These are phyloP conservation scores for Lycophotia porphyrea DNA, from an alignment of 2,888 invertebrate genomes.

Conservation along the genomic window DNA sequence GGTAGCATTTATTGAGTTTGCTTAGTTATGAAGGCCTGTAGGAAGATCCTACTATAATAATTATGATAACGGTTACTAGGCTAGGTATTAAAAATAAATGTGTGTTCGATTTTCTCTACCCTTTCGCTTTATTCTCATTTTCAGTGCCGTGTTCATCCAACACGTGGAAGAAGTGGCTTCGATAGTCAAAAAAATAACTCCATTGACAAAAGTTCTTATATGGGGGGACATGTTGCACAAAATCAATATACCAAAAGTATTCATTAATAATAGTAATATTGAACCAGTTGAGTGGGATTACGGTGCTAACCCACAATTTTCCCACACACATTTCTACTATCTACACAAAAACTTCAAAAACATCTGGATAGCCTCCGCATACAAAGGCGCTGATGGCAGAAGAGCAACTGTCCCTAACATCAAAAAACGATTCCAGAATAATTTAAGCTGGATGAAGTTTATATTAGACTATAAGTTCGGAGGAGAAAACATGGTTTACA, in stretches of 20 bases:
- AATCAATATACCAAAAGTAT: conserved; percentile 86
- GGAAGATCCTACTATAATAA: not conserved
- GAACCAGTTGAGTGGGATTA: conserved; percentile 94
- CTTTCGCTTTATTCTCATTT: conserved; percentile 51
- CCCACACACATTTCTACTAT: conserved; percentile 74
- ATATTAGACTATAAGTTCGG: conserved; percentile 87
- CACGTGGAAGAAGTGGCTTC: conserved; percentile 90
- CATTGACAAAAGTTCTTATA: conserved; percentile 91
- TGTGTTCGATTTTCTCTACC: not conserved
- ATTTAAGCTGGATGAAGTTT: conserved; percentile 92
- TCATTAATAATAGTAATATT: conserved; percentile 80
- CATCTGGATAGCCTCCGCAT: conserved; percentile 96
- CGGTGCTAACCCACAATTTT: conserved; percentile 70
- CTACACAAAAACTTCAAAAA: conserved; percentile 89
- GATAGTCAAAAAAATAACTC: conserved; percentile 85
- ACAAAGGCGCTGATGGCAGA: conserved; percentile 93
- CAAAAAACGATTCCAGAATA: conserved; percentile 92
- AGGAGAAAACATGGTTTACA: conserved; percentile 68
- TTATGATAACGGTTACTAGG: not conserved
- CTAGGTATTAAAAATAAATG: not conserved
- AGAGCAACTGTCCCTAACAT: conserved; percentile 89
- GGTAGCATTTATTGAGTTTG: not conserved
- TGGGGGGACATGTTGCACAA: conserved; percentile 95
- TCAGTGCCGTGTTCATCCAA: conserved; percentile 90
- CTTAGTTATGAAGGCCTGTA: not conserved